Conservation (phyloP, 2,113 vertebrate genomes). For the Corythornis madagascariensis region DNA sequence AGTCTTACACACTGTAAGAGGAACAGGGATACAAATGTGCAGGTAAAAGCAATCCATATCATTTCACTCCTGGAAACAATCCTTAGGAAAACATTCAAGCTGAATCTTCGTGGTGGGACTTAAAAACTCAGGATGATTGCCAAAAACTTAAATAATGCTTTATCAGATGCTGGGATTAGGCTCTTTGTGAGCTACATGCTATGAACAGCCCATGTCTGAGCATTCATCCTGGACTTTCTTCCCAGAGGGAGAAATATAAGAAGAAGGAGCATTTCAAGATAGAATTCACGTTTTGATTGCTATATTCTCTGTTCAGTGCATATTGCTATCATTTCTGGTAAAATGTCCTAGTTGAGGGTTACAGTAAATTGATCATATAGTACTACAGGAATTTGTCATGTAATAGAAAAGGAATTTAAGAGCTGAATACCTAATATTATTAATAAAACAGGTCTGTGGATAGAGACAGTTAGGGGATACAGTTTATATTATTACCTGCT, state of each 20-base stretch:
- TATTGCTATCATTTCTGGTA: slow-evolving; percentile 34
- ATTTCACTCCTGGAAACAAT: background rate
- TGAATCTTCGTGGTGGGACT: background rate
- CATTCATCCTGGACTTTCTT: background rate
- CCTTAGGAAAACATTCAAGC: background rate
- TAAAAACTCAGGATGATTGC: background rate
- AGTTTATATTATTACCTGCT: slow-evolving; percentile 38
- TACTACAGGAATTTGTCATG: slow-evolving; percentile 43
- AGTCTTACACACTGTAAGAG: background rate
- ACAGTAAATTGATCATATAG: slow-evolving; percentile 50
- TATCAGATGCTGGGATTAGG: slow-evolving; percentile 10
- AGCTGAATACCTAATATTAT: slow-evolving; percentile 51
- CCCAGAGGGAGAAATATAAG: background rate
- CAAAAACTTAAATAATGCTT: background rate
- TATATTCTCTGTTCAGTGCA: background rate
- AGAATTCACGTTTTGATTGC: background rate
- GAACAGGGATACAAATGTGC: background rate
- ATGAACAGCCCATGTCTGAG: background rate
- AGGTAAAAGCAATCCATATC: background rate
- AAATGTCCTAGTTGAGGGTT: slow-evolving; percentile 24
- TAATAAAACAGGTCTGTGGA: slow-evolving; percentile 47
- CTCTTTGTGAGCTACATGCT: background rate
- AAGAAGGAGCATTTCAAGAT: slow-evolving; percentile 1
- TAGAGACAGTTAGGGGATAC: background rate
- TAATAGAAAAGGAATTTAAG: slow-evolving; percentile 63